phyloP scores from a whole-genome alignment of 2,888 invertebrate species.

The Norana najaformis region DNA sequence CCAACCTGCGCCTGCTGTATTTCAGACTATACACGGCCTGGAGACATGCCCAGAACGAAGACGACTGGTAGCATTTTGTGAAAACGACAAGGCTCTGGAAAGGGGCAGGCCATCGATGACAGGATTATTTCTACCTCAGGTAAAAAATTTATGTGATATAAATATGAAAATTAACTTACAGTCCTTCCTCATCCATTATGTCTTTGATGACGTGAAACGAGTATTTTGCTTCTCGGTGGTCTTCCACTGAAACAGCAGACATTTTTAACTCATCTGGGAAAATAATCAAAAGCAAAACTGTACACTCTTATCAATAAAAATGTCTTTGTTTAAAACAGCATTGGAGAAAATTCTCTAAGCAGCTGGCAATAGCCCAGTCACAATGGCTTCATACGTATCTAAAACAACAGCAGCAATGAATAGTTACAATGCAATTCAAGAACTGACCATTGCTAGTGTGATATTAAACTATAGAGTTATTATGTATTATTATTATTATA shows the following conservation, averaged over 20 bases:
- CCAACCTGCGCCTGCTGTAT: too few relatives aligned
- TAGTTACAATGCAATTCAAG: not conserved
- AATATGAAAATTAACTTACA: slow-evolving; percentile 32
- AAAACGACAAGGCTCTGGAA: not conserved
- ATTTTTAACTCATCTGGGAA: not conserved
- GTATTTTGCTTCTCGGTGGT: slow-evolving; percentile 32
- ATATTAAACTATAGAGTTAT: too few relatives aligned
- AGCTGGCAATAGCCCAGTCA: not conserved
- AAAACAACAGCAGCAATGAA: not conserved
- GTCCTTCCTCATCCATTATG: slow-evolving; percentile 36
- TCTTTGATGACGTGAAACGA: slow-evolving; percentile 30
- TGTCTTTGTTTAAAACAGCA: not conserved
- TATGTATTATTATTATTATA: too few relatives aligned
- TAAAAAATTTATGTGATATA: too few relatives aligned
- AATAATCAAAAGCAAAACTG: not conserved
- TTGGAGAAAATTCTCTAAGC: not conserved
- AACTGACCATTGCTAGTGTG: not conserved
- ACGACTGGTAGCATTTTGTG: too few relatives aligned
- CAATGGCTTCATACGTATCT: not conserved
- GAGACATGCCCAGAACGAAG: too few relatives aligned
- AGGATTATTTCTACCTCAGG: too few relatives aligned
- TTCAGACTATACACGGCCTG: too few relatives aligned
- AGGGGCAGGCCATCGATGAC: too few relatives aligned
- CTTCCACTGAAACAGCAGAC: slow-evolving; percentile 32
- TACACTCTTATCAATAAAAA: not conserved